phyloP scores from a whole-genome alignment of 2,888 invertebrate species.

The Tiliacea citrago region DNA sequence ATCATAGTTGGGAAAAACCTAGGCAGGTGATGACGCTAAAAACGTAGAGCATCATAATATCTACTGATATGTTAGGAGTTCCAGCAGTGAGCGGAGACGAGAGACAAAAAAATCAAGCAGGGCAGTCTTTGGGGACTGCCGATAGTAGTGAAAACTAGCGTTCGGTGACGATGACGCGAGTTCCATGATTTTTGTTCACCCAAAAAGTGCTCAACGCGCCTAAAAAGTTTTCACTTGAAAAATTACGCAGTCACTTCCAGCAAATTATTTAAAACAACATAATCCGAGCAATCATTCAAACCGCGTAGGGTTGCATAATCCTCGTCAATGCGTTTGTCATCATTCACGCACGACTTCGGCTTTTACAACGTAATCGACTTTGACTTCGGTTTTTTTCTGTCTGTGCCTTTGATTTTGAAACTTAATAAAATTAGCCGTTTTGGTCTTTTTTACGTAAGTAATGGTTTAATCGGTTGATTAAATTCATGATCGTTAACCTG shows the following conservation, averaged over 20 bases:
- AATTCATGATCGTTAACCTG: conserved; percentile 43
- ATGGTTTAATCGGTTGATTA: conserved; percentile 22
- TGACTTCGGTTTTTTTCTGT: conserved; percentile 63
- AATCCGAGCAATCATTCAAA: conserved; percentile 70
- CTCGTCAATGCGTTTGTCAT: conserved; percentile 76
- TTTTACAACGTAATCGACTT: conserved; percentile 74
- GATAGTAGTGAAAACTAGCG: too few species aligned
- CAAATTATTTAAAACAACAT: conserved; percentile 49
- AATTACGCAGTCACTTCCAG: conserved; percentile 63
- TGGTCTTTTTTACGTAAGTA: conserved; percentile 6
- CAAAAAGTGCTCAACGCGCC: too few species aligned
- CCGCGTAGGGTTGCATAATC: conserved; percentile 77
- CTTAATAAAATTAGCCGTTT: conserved; percentile 11
- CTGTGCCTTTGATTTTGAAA: conserved; percentile 35
- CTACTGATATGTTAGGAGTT: background rate
- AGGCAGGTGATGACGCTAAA: background rate
- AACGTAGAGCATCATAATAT: background rate
- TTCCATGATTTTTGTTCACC: too few species aligned
- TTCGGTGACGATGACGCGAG: too few species aligned
- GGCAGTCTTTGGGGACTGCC: too few species aligned
- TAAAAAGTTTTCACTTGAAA: too few species aligned
- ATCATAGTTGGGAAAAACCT: too few species aligned
- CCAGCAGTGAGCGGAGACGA: background rate
- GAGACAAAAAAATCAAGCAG: background rate
- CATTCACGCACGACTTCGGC: conserved; percentile 78